Evolutionary conservation across 2,797 vertebrate species (phyloP).

Genomic region (Poeciliopsis infans): DNA sequence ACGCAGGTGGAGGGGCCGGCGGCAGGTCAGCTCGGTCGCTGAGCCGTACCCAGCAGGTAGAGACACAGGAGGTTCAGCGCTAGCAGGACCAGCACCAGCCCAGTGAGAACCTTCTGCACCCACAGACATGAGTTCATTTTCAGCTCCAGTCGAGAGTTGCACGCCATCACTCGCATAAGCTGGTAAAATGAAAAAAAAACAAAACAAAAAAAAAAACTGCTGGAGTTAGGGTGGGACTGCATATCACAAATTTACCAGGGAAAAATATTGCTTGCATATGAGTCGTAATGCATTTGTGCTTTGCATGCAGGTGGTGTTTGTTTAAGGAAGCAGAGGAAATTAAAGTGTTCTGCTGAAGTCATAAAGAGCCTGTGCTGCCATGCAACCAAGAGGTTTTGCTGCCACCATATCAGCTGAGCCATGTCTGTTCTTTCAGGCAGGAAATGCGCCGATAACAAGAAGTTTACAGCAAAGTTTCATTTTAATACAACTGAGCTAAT

Average conservation of each 20-base stretch:
- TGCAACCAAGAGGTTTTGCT: neutral
- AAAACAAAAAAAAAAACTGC: constrained; percentile 16
- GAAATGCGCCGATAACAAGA: neutral
- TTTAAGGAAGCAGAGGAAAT: neutral
- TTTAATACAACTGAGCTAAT: neutral
- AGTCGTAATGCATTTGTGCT: neutral
- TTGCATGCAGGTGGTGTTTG: neutral
- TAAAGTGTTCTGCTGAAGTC: neutral
- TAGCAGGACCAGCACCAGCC: constrained; percentile 82
- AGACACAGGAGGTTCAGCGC: constrained; percentile 82
- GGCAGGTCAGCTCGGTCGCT: constrained; percentile 61
- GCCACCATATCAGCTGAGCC: neutral
- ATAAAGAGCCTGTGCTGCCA: neutral
- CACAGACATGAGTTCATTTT: constrained; percentile 88
- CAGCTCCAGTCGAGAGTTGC: constrained; percentile 86
- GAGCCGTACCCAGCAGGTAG: constrained; percentile 66
- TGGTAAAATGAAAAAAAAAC: constrained; percentile 57
- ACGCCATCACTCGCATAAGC: constrained; percentile 84
- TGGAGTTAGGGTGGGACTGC: neutral
- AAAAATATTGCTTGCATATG: neutral
- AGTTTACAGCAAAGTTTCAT: neutral
- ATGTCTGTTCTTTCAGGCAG: neutral
- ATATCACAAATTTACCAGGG: neutral
- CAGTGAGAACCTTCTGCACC: constrained; percentile 88
- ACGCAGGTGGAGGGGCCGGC: neutral